Evolutionary conservation across 37 sponge, comb jelly and placozoan species (phyloP).

Genomic region (Bolinopsis microptera): DNA sequence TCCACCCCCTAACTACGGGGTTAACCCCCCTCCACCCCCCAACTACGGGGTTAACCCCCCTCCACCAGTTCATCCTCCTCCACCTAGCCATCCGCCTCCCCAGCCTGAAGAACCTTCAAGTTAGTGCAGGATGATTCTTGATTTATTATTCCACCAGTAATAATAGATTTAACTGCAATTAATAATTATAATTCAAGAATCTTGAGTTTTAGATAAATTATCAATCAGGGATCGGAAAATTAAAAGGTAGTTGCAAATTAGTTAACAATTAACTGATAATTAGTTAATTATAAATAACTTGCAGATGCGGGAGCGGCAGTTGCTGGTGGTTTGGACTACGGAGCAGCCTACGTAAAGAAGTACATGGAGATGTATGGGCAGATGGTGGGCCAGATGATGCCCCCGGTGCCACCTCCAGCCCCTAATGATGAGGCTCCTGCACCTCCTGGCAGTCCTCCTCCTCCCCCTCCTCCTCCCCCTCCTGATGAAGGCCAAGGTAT

Average conservation of each 20-base stretch:
- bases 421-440: neutral
- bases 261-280: no score
- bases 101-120: no score
- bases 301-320: conserved; percentile 42
- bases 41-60: neutral
- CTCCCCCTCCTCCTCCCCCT: conserved; percentile 24
- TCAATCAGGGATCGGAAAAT: no score
- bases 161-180: no score
- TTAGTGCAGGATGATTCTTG: no score
- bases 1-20: neutral
- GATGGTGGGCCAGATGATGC: conserved; percentile 43
- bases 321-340: conserved; percentile 16
- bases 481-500: neutral
- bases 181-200: no score
- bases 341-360: conserved; percentile 46
- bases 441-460: neutral
- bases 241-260: no score
- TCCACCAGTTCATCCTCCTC: neutral
- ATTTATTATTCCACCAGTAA: no score
- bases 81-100: neutral
- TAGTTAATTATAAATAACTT: no score
- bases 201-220: no score
- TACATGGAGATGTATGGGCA: conserved; percentile 60
- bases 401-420: conserved; percentile 2
- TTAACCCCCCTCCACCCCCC: conserved; percentile 23